Evolutionary conservation across 1,140 invertebrate genomes (phyloP).

Genomic region (Trichonephila clavata): DNA sequence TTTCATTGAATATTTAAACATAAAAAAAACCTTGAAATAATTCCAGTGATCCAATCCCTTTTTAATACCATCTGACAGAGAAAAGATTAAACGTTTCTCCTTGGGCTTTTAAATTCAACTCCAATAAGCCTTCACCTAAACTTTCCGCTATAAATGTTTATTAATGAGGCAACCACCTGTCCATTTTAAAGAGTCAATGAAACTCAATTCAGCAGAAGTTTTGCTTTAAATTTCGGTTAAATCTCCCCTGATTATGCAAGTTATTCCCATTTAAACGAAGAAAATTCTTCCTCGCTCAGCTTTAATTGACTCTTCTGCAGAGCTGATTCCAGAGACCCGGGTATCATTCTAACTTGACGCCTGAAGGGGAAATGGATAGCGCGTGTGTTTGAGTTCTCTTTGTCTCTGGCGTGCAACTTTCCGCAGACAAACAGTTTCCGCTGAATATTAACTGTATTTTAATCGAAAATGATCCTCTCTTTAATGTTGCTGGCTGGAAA

Average conservation of each 20-base stretch:
- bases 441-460: constrained; percentile 77
- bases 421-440: constrained; percentile 71
- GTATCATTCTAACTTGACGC: constrained; percentile 45
- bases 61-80: not conserved
- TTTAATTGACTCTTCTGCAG: constrained; percentile 52
- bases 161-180: constrained; percentile 17
- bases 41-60: not conserved
- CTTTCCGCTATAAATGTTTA: constrained; percentile 36
- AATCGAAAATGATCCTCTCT: constrained; percentile 75
- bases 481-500: constrained; percentile 66
- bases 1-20: not conserved
- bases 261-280: constrained; percentile 66
- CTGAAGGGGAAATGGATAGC: constrained; percentile 55
- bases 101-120: constrained; percentile 61
- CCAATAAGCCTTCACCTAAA: constrained; percentile 36
- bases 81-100: not conserved
- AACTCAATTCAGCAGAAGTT: constrained; percentile 69
- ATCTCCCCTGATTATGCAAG: constrained; percentile 74
- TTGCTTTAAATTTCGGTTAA: constrained; percentile 76
- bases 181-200: constrained; percentile 68
- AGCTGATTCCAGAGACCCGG: not conserved
- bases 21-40: not conserved
- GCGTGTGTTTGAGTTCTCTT: constrained; percentile 12
- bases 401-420: constrained; percentile 47
- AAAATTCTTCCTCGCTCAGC: constrained; percentile 60